Percentiles rank a stretch among this genome's conserved stretches.
phyloP scores from a whole-genome alignment of 2,888 invertebrate species.

The Melieria picta region DNA sequence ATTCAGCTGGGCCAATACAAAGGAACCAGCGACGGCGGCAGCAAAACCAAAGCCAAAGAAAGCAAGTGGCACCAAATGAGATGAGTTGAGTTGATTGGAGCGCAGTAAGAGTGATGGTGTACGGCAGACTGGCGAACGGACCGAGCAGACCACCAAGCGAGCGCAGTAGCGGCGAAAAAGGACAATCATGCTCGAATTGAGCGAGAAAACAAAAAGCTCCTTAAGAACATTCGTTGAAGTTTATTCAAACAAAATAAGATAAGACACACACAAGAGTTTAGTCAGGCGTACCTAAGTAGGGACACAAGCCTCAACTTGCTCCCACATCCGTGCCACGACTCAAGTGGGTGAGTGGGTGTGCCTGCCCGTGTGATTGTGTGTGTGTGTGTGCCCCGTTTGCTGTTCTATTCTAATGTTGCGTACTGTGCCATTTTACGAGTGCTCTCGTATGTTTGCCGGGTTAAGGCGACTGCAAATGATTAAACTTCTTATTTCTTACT shows the following conservation, averaged over 20 bases:
- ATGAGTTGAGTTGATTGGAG: conserved; percentile 25
- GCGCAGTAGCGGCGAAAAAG: conserved; percentile 13
- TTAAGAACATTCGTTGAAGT: conserved; percentile 57
- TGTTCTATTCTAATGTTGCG: no score
- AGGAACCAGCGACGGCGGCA: not conserved
- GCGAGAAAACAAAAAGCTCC: conserved; percentile 45
- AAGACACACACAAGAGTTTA: conserved; percentile 42
- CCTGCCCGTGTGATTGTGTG: no score
- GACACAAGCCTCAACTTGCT: conserved; percentile 14
- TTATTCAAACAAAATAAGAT: conserved; percentile 61
- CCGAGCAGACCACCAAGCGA: conserved; percentile 1
- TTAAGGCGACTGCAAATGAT: no score
- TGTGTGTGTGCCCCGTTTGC: no score
- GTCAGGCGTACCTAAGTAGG: conserved; percentile 34
- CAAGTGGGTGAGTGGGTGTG: no score
- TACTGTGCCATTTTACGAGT: not conserved
- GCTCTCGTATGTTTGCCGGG: not conserved
- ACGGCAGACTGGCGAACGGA: no score
- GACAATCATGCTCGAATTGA: conserved; percentile 32
- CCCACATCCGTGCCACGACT: not conserved
- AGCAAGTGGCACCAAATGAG: conserved; percentile 14
- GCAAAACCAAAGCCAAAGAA: not conserved
- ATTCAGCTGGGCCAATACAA: not conserved
- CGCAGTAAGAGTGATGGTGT: not conserved
- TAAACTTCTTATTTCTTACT: no score